Conservation (phyloP, 2,797 vertebrate species). For the Gastrophryne carolinensis region DNA sequence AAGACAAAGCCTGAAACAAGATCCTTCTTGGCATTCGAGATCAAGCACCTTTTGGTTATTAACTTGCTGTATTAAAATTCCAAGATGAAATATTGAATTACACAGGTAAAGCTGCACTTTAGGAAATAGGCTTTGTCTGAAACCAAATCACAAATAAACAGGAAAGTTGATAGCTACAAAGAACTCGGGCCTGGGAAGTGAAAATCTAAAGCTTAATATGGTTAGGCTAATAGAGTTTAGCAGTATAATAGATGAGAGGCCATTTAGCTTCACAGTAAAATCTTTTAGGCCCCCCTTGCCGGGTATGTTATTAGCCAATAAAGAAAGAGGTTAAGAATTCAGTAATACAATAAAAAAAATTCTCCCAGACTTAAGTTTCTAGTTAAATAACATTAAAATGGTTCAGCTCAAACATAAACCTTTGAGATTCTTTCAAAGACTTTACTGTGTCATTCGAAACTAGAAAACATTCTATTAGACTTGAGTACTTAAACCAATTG, state of each 20-base stretch:
- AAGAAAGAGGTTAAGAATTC: background rate
- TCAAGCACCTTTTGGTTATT: constrained; percentile 60
- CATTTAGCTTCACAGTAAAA: background rate
- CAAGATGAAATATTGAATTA: constrained; percentile 60
- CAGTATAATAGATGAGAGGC: constrained; percentile 9
- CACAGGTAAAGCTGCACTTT: constrained; percentile 45
- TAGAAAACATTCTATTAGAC: too few relatives aligned
- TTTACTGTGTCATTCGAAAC: background rate
- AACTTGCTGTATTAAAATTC: constrained; percentile 60
- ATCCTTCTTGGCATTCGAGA: constrained; percentile 50
- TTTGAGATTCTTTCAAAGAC: background rate
- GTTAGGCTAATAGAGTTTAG: background rate
- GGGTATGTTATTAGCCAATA: background rate
- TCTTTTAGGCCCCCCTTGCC: background rate
- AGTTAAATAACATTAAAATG: background rate
- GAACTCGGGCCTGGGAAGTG: background rate
- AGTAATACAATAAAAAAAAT: background rate
- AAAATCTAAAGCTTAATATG: background rate
- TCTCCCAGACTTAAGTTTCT: background rate
- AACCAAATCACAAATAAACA: constrained; percentile 54
- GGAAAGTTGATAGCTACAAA: constrained; percentile 32
- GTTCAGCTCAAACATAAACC: background rate
- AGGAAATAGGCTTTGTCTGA: constrained; percentile 53
- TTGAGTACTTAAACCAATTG: too few relatives aligned
- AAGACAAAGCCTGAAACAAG: constrained; percentile 58